Percentiles rank a stretch among this genome's conserved stretches.
Evolutionary conservation across 2,888 invertebrate genomes (phyloP).

Genomic region (Spodoptera exigua): DNA sequence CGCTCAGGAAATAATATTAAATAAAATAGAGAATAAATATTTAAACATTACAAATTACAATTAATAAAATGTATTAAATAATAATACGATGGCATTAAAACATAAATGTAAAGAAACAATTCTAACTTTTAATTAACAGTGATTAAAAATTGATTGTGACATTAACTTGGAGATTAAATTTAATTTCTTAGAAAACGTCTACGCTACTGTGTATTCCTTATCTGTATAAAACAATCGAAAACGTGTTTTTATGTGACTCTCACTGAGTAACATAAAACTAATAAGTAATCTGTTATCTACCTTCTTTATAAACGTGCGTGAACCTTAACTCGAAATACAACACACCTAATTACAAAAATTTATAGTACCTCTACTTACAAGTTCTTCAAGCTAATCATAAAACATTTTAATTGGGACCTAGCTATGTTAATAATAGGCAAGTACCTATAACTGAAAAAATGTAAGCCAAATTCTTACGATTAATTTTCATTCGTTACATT

Average conservation of each 20-base stretch:
- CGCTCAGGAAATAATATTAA: constrained; percentile 45
- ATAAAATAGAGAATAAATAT: constrained; percentile 44
- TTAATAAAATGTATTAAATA: not conserved
- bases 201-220: constrained; percentile 36
- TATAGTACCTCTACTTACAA: constrained; percentile 52
- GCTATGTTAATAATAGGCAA: constrained; percentile 62
- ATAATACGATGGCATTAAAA: not conserved
- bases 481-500: constrained; percentile 52
- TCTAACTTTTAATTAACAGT: constrained; percentile 10
- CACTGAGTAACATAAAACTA: constrained; percentile 37
- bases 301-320: constrained; percentile 37
- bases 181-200: constrained; percentile 32
- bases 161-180: constrained; percentile 26
- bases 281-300: constrained; percentile 41
- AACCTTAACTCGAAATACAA: constrained; percentile 43
- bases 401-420: constrained; percentile 61
- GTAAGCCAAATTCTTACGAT: constrained; percentile 60
- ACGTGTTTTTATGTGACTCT: constrained; percentile 36
- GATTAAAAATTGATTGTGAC: constrained; percentile 11
- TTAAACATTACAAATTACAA: constrained; percentile 15
- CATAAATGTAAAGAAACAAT: not conserved
- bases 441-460: constrained; percentile 56
- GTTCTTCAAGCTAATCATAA: constrained; percentile 48
- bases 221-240: constrained; percentile 39
- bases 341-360: constrained; percentile 58